These are phyloP conservation scores for Drosophila sordidula DNA, from an alignment of 2,888 invertebrate species.

Conservation along the genomic window DNA sequence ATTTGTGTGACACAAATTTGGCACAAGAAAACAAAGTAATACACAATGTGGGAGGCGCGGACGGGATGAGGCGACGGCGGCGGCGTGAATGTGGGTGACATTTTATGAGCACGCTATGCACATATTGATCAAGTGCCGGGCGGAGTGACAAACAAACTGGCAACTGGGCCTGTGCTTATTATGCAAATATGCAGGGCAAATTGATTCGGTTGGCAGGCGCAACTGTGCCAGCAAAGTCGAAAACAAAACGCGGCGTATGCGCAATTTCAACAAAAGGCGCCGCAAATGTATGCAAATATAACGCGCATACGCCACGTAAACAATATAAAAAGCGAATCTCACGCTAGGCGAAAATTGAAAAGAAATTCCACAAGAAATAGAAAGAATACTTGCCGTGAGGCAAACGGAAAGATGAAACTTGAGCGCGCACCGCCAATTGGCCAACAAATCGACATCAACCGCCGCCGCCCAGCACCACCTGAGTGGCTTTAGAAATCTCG, in stretches of 20 bases:
- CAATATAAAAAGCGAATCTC: slow-evolving; percentile 50
- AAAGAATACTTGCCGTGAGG: slow-evolving; percentile 23
- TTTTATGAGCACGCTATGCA: slow-evolving; percentile 75
- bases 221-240: slow-evolving; percentile 70
- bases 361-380: slow-evolving; percentile 44
- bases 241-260: slow-evolving; percentile 79
- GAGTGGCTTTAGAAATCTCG: slow-evolving; percentile 66
- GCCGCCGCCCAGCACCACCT: slow-evolving; percentile 13
- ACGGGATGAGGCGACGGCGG: neutral
- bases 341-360: slow-evolving; percentile 73
- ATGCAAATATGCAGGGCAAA: slow-evolving; percentile 75
- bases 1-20: slow-evolving; percentile 73
- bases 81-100: slow-evolving; percentile 34
- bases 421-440: slow-evolving; percentile 54
- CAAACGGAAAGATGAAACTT: slow-evolving; percentile 46
- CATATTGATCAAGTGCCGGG: slow-evolving; percentile 79
- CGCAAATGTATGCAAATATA: slow-evolving; percentile 74
- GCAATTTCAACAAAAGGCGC: slow-evolving; percentile 62
- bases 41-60: slow-evolving; percentile 1
- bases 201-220: slow-evolving; percentile 60
- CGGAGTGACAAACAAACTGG: slow-evolving; percentile 74
- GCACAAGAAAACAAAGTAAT: slow-evolving; percentile 73
- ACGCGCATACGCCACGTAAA: slow-evolving; percentile 77
- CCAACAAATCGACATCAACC: slow-evolving; percentile 62
- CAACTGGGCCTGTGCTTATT: slow-evolving; percentile 63